Evolutionary conservation across 2,888 invertebrate genomes (phyloP), one percentile per base, ranked within the genome.

Genomic region (Dorcus parallelipipedus): DNA sequence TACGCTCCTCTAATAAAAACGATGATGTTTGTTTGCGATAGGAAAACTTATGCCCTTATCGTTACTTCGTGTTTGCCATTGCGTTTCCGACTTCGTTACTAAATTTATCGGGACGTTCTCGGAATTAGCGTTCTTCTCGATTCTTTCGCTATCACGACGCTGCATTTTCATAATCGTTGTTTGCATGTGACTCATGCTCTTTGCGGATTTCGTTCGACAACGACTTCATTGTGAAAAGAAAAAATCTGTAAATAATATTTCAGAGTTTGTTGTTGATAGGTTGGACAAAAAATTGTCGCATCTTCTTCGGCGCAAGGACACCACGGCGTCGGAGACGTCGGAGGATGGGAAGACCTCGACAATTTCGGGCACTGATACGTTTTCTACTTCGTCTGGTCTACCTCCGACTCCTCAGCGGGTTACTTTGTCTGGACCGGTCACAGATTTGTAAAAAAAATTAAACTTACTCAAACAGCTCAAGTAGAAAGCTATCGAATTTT

Each of bases 371-470:
- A 10, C 67, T 8, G 76, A 76, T 52, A 71, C 71, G 39, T 64
- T 70, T 33, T 74, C 74, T 4, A 69, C 71, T n/a, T 60, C 60
- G 1, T 47, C 53, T 9, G 56, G 54, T n/a, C 48, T 43, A 26
- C 53, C 58, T 26, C n/a, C 47, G 10, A 58, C 61, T 9, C 64
- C 66, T 14, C 68, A 67, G 52, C 73, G 76, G 57, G 77, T 79
- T 39, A 82, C 84, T 38, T 79, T 85, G 49, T 83, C 84, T 64
- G 86, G 86, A 14, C 85, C 85, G 10, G 85, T 86, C 14, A 86
- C 85, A 2, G 84, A 85, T 72, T 69, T 77, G 48, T 72, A 67
- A 65, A 59, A 49, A 53, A 26, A 33, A 33, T 33, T 33, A 33
- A 14, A 33, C 26, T 33, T 7, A 33, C 26, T 7, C 26, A 33